Base-by-base conservation (phyloP, 2,113 vertebrate genomes). In the Pao palembangensis region DNA sequence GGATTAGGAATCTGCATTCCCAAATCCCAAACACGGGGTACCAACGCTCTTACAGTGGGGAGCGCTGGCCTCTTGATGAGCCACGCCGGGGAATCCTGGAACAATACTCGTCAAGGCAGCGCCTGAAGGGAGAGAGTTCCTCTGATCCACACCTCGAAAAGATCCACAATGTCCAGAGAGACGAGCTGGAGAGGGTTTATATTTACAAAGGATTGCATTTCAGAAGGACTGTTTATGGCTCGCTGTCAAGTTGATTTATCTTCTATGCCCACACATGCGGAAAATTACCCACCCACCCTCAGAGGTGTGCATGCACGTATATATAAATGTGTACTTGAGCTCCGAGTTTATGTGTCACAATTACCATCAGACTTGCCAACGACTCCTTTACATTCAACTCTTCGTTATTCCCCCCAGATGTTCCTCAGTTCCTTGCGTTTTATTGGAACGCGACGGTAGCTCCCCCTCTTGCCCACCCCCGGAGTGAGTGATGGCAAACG, bases 1-100 rank as follows among this genome's bases (percentile, higher is more conserved):
- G 85, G 87, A 89, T 87, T 86, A 86, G 58, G 58, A 72, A 69
- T 61, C 31, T 8, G 67, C 73, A 72, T 74, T 80, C 67, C 78
- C 70, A 81, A 87, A 89, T 84, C 87, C 84, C 76, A 83, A 52
- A 65, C 61, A 21, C 53, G 2, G 61, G 61, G 42, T 71, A 77
- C 65, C 44, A 61, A 74, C 80, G 76, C 78, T 84, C 70, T 47
- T 53, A 4, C 66, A 65, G 70, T 69, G 51, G 73, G 79, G 69
- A 60, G 65, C 42, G 46, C 60, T 44, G 49, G 72, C 76, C 73
- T 82, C 78, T 65, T 17, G 71, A 79, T 64, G 81, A 82, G 74
- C 51, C 19, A 18, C 62, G 69, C 69, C 13, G 62, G 75, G 64
- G 78, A 87, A 87, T 85, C 71, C 75, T 76, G 84, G 77, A 87